Evolutionary conservation across 2,888 invertebrate species (phyloP), one percentile per base, ranked within the genome.

Genomic region (Andricus curvator): DNA sequence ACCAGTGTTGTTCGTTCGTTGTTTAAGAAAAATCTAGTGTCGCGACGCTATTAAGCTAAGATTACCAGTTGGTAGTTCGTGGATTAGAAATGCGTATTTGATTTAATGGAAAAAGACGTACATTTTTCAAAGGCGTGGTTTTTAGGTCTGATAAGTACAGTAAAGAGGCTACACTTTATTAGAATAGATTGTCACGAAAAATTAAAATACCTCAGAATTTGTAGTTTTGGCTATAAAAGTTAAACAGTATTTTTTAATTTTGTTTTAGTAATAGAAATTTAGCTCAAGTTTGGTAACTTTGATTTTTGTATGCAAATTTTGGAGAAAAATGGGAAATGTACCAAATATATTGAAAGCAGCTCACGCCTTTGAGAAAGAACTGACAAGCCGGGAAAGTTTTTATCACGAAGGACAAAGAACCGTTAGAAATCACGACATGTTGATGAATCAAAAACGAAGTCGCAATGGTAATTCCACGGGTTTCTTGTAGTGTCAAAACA

Each of bases 1-100:
- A 66, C 78, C 77, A 83, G 81, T 80, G 83, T 82, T 82, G 80
- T 82, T 84, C 80, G 81, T 82, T 83, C 80, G 79, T 83, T 81
- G 80, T 78, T 79, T 82, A 78, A 78, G 77, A 77, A 81, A 78
- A 80, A 68, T 80, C 74, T 81, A 81, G 78, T 70, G 81, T 82
- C 78, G 77, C 65, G 74, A 77, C 56, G 66, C 77, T 66, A 44
- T 80, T 74, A n/a, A 74, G 25, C 68, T 68, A 44, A 25, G 48
- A 48, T 68, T 68, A 15, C n/a, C 37, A 37, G 20, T 41, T 67
- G 29, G 17, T 29, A 29, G 64, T 64, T 64, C 64, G 64, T 64
- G 64, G 64, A 64, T 64, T 64, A 29, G 64, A 64, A 29, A 64
- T 29, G 64, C 64, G 64, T 29, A 29, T 29, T 15, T 64, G 64